phyloP scores from a whole-genome alignment of 1,140 invertebrate genomes.

The Manduca sexta region DNA sequence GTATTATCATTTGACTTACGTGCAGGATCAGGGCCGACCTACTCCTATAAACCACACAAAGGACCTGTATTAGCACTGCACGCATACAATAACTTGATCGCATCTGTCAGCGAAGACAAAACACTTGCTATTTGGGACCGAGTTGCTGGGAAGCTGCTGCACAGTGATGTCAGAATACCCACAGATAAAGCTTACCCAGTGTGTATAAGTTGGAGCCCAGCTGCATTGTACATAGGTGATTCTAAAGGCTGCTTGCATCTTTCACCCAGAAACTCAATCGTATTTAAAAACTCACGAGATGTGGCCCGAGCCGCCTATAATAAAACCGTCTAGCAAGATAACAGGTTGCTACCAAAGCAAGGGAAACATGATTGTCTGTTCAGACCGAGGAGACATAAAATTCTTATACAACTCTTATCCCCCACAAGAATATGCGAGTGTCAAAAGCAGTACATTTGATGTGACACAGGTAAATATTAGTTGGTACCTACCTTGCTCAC shows the following conservation, averaged over 20 bases:
- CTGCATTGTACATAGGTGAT: conserved; percentile 56
- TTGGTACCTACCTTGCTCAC: too few species aligned
- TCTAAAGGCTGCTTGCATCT: conserved; percentile 53
- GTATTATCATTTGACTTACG: conserved; percentile 51
- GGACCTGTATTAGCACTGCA: conserved; percentile 50
- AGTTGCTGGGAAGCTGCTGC: conserved; percentile 49
- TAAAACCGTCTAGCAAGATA: conserved; percentile 50
- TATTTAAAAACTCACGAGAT: conserved; percentile 43
- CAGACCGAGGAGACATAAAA: conserved; percentile 57
- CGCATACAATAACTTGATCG: conserved; percentile 44
- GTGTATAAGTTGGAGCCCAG: conserved; percentile 50
- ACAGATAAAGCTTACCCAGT: conserved; percentile 50
- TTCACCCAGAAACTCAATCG: conserved; percentile 43
- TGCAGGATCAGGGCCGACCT: conserved; percentile 32
- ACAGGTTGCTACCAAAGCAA: conserved; percentile 45
- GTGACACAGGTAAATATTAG: conserved; percentile 58
- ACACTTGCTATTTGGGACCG: conserved; percentile 58
- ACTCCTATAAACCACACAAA: conserved; percentile 48
- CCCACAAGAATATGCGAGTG: conserved; percentile 42
- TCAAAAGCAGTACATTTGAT: conserved; percentile 47
- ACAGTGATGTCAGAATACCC: conserved; percentile 51
- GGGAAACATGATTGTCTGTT: conserved; percentile 45
- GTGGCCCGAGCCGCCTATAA: conserved; percentile 44
- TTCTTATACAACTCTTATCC: conserved; percentile 56
- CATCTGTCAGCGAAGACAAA: conserved; percentile 59